These are phyloP conservation scores for Drosophila equinoxialis DNA, from an alignment of 1,140 invertebrate species.

Conservation along the genomic window DNA sequence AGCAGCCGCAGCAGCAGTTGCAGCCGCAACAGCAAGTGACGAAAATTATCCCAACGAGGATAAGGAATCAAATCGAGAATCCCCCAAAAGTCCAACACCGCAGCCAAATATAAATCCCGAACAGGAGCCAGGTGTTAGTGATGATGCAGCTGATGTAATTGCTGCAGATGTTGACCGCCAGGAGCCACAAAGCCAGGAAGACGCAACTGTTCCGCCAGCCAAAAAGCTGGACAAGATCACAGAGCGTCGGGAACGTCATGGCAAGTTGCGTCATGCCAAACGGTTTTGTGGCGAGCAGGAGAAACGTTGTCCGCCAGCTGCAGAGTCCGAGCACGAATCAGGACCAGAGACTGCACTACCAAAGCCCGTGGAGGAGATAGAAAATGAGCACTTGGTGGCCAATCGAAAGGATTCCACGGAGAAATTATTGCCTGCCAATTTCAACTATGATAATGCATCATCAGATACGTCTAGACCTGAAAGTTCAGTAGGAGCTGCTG, in stretches of 20 bases:
- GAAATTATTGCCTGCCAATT: conserved; percentile 35
- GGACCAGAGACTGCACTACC: conserved; percentile 35
- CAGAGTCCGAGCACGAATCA: background rate
- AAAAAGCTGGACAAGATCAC: conserved; percentile 54
- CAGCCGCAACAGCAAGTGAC: conserved; percentile 22
- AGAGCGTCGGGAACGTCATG: conserved; percentile 66
- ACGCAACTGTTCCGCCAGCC: background rate
- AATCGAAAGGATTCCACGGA: conserved; percentile 47
- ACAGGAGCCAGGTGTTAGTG: conserved; percentile 37
- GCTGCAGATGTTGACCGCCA: conserved; percentile 1
- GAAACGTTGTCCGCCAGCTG: conserved; percentile 19
- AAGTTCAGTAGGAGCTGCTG: background rate
- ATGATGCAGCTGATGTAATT: conserved; percentile 22
- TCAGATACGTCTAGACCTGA: background rate
- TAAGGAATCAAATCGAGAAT: conserved; percentile 25
- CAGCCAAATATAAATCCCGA: conserved; percentile 12
- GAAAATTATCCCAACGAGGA: background rate
- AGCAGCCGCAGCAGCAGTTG: conserved; percentile 38
- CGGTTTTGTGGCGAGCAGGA: conserved; percentile 45
- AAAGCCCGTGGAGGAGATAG: conserved; percentile 75
- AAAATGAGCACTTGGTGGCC: conserved; percentile 72
- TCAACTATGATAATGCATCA: conserved; percentile 37
- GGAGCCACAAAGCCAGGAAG: conserved; percentile 1
- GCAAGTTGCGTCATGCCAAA: conserved; percentile 64
- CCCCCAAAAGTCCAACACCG: conserved; percentile 32